These are phyloP conservation scores for Bos taurus DNA, from an alignment of 2,113 vertebrate genomes.

Conservation along the genomic window ARS-UCD2.0 NC_037328.1:63431001-63431500, in stretches of 20 bases:
- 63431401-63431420: neutral
- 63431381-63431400: neutral
- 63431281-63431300: neutral
- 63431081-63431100: neutral
- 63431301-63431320: neutral
- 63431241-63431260: neutral
- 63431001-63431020: no score
- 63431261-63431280: neutral
- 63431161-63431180: neutral
- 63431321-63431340: neutral
- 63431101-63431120: neutral
- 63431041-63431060: neutral
- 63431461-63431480: no score
- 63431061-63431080: neutral
- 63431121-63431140: neutral
- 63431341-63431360: neutral
- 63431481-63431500: no score
- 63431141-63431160: neutral
- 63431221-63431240: neutral
- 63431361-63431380: neutral
- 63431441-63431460: no score
- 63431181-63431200: neutral
- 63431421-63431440: neutral
- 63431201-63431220: neutral
- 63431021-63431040: no score